Conservation (phyloP, 1,140 invertebrate species). For the Oncopodura yosiiana region DNA sequence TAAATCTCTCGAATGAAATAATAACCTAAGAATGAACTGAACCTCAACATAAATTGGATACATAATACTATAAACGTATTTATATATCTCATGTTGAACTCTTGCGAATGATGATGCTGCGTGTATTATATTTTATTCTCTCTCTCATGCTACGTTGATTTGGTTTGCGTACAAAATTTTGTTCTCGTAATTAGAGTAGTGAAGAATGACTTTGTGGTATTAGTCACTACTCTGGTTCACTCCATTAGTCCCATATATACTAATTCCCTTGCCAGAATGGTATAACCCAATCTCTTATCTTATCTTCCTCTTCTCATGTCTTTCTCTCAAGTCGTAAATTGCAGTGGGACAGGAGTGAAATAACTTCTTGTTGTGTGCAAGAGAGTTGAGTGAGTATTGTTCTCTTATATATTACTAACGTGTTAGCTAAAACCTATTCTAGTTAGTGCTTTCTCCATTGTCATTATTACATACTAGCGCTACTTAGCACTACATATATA, state of each 20-base stretch:
- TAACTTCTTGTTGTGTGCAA: neutral
- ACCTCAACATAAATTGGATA: too few relatives aligned
- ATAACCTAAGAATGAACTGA: too few relatives aligned
- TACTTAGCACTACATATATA: neutral
- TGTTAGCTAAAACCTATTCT: neutral
- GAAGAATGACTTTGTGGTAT: conserved; percentile 4
- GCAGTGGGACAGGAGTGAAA: conserved; percentile 7
- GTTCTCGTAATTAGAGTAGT: too few relatives aligned
- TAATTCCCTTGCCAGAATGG: conserved; percentile 33
- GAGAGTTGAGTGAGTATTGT: conserved; percentile 1
- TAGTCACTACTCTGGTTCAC: conserved; percentile 26
- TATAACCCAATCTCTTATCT: conserved; percentile 31
- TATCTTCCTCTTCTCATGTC: conserved; percentile 6
- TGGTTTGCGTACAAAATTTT: neutral
- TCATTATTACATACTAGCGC: too few relatives aligned
- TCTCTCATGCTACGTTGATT: neutral
- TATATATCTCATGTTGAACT: too few relatives aligned
- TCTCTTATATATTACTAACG: neutral
- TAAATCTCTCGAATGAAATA: too few relatives aligned
- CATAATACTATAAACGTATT: too few relatives aligned
- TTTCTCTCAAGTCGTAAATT: too few relatives aligned
- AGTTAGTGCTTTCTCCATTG: neutral
- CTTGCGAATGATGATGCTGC: too few relatives aligned
- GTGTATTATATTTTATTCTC: too few relatives aligned
- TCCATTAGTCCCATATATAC: conserved; percentile 33